phyloP scores from a whole-genome alignment of 1,140 invertebrate genomes.

The Akabosia matsudoensis region DNA sequence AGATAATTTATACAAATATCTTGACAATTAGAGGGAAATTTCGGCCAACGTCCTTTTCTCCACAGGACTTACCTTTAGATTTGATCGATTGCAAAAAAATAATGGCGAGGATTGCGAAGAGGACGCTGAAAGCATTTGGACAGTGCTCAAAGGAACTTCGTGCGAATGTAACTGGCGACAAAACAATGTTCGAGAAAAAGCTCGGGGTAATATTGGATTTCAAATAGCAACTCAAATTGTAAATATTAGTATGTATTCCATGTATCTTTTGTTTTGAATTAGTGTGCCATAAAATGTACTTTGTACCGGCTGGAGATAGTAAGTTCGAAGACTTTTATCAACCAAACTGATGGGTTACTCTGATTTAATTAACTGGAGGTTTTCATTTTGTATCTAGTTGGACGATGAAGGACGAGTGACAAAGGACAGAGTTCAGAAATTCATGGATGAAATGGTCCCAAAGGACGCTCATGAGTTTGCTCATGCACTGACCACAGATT shows the following conservation, averaged over 20 bases:
- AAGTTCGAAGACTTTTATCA: not conserved
- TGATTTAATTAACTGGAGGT: not conserved
- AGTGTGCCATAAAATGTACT: conserved; percentile 9
- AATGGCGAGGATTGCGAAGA: conserved; percentile 5
- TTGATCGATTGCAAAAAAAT: conserved; percentile 8
- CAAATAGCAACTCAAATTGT: not conserved
- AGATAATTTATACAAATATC: no score
- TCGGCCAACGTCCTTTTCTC: not conserved
- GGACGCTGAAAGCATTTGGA: conserved; percentile 7
- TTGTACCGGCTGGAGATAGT: not conserved
- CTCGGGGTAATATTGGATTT: not conserved
- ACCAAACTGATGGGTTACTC: not conserved
- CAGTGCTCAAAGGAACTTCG: not conserved
- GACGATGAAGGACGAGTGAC: not conserved
- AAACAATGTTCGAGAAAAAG: not conserved
- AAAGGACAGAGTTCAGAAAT: not conserved
- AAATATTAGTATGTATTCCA: not conserved
- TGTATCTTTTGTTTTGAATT: not conserved
- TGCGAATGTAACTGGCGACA: conserved; percentile 4
- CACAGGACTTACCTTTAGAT: not conserved
- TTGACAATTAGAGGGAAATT: no score
- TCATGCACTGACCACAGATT: not conserved
- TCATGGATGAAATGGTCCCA: conserved; percentile 6
- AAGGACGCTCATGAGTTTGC: conserved; percentile 2
- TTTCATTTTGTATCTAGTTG: not conserved